Base-by-base conservation (phyloP, 2,113 vertebrate genomes). In the Lampris incognitus region DNA sequence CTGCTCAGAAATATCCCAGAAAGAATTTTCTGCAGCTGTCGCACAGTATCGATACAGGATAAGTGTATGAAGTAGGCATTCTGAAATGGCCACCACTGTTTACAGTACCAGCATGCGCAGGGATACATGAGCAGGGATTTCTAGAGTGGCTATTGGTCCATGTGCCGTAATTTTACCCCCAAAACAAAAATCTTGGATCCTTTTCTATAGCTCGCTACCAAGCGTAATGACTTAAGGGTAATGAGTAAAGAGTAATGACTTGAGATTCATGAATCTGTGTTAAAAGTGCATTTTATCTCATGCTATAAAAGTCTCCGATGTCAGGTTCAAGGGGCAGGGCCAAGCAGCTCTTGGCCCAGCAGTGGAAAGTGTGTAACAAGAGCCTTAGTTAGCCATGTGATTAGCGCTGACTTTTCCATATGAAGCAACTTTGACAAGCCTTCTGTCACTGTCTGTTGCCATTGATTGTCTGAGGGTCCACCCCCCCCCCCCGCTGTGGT, bases 351-450 rank as follows among this genome's bases (percentile, higher is more conserved):
- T 61, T 68, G 67, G 50, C 59, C 61, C 69, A 58, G 51, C 71
- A 74, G 69, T 88, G 83, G 87, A 87, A 83, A 69, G 78, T 75
- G 54, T 85, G 56, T 76, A 74, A 72, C 61, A 66, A 83, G 69
- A 74, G 74, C 69, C 82, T 87, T 70, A 84, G 83, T 77, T 54
- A 57, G 73, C 61, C 69, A 81, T 74, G 58, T 54, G 56, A 57
- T 72, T 79, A 73, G 72, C 63, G 44, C 62, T 67, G 74, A 86
- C 79, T 77, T 86, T 76, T 82, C 70, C 80, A 87, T 79, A 74
- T 63, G 44, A 81, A 44, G 70, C 79, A 56, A 72, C 72, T 78
- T 78, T 72, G 78, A 24, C 76, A 76, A 69, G 61, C 44, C 82
- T 66, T 46, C 58, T 46, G 9, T 81, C 49, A 61, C 67, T 72